These are phyloP conservation scores for Empidonax alnorum DNA, from an alignment of 2,113 vertebrate genomes.

Conservation along the genomic window DNA sequence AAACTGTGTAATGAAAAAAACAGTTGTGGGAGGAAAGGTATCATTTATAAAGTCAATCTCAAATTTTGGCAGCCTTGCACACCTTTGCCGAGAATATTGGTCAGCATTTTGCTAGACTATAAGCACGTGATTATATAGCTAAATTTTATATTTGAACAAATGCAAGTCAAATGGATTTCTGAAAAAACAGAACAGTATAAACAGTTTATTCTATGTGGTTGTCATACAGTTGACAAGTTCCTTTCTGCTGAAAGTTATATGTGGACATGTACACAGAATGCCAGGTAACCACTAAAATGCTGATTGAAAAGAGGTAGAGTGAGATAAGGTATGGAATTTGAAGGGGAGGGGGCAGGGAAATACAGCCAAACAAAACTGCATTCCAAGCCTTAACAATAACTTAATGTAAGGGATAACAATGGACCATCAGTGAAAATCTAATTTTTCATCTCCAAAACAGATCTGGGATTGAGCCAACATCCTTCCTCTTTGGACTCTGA, in stretches of 20 bases:
- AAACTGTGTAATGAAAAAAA: background rate
- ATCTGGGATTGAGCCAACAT: background rate
- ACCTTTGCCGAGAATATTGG: background rate
- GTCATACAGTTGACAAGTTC: background rate
- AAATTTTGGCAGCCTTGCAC: background rate
- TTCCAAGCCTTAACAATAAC: background rate
- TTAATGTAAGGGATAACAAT: background rate
- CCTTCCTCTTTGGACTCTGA: background rate
- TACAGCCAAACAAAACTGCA: background rate
- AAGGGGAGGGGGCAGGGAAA: background rate
- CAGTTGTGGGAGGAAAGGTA: background rate
- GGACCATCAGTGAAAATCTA: background rate
- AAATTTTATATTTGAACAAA: background rate
- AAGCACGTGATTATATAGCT: background rate
- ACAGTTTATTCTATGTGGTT: background rate
- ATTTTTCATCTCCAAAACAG: conserved; percentile 10
- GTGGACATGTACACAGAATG: background rate
- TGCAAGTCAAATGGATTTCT: background rate
- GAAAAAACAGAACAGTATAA: background rate
- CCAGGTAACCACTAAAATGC: background rate
- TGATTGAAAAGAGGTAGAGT: background rate
- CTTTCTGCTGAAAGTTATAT: background rate
- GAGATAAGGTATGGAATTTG: background rate
- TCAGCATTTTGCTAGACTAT: background rate
- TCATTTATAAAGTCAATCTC: background rate